Evolutionary conservation across 1,140 invertebrate genomes (phyloP), one percentile per base, ranked within the genome.

Genomic region (Agrypnia vestita): DNA sequence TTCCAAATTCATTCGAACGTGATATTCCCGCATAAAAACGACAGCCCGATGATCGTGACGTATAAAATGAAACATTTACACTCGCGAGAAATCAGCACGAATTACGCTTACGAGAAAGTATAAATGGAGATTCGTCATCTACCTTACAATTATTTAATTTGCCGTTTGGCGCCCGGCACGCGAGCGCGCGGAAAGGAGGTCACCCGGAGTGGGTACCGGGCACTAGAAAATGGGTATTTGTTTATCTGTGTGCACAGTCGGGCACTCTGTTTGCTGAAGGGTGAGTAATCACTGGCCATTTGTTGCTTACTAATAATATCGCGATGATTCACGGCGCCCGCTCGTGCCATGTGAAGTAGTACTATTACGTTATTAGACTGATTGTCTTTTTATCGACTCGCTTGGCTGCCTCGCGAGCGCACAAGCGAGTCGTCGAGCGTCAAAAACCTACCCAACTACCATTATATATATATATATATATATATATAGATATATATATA

Each of bases 101-200:
- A n/a, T 53, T 21, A 56, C 19, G 19, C 15, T 62, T 35, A 35
- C 21, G 4, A 35, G 69, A 71, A 61, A 61, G 46, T 9, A 17
- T 35, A 56, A 17, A 19, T 3, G 19, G 25, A 62, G 59, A 62
- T 62, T 21, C 59, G 59, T 62, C 59, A 62, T 21, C 21, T 25
- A 62, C 0, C 21, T 35, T 25, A 21, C 59, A 62, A 62, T 62
- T 62, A 62, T 62, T 35, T 35, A 21, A 62, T 62, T 62, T 21
- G 11, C 12, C 13, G 17, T 62, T 56, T 35, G 9, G 59, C 21
- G 21, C 59, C 1, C 25, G 12, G 59, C 59, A 62, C 59, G 59
- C 59, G 59, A 62, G 9, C 59, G 9, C 59, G 49, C 11, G 8
- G 25, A 62, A 62, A 62, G 59, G 59, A 62, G 59, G 59, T 62